Percentiles rank a stretch among this genome's conserved stretches.
These are phyloP conservation scores for Neria commutata DNA, from an alignment of 2,888 invertebrate genomes.

Conservation along the genomic window DNA sequence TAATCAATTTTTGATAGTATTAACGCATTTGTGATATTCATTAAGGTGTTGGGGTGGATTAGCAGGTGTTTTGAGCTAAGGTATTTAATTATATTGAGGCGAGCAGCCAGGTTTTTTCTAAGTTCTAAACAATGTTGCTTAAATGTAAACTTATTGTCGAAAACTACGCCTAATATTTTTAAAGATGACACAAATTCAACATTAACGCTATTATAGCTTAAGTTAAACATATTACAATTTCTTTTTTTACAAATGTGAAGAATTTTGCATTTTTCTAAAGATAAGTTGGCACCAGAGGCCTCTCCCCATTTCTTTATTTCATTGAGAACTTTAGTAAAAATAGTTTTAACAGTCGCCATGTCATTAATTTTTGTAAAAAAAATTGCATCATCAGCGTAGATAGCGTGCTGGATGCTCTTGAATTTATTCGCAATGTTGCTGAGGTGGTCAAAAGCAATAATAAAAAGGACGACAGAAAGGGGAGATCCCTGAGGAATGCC, in stretches of 20 bases:
- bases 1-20: constrained; percentile 8
- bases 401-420: too few relatives aligned
- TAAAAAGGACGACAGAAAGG: too few relatives aligned
- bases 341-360: too few relatives aligned
- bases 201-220: constrained; percentile 9
- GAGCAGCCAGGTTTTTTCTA: too few relatives aligned
- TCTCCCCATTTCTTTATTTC: constrained; percentile 25
- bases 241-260: constrained; percentile 28
- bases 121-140: constrained; percentile 21
- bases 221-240: constrained; percentile 14
- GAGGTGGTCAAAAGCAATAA: too few relatives aligned
- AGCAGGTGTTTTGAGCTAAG: too few relatives aligned
- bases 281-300: constrained; percentile 23
- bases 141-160: constrained; percentile 29
- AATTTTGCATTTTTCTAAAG: constrained; percentile 16
- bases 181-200: constrained; percentile 13
- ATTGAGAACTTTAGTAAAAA: constrained; percentile 8
- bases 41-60: neutral
- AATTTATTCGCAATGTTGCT: too few relatives aligned
- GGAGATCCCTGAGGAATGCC: too few relatives aligned
- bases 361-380: too few relatives aligned
- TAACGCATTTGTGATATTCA: neutral
- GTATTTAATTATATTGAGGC: constrained; percentile 25
- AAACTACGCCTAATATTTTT: constrained; percentile 24
- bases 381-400: too few relatives aligned